These are phyloP conservation scores for Coreoperca whiteheadi DNA, from an alignment of 2,113 vertebrate genomes.

Conservation along the genomic window DNA sequence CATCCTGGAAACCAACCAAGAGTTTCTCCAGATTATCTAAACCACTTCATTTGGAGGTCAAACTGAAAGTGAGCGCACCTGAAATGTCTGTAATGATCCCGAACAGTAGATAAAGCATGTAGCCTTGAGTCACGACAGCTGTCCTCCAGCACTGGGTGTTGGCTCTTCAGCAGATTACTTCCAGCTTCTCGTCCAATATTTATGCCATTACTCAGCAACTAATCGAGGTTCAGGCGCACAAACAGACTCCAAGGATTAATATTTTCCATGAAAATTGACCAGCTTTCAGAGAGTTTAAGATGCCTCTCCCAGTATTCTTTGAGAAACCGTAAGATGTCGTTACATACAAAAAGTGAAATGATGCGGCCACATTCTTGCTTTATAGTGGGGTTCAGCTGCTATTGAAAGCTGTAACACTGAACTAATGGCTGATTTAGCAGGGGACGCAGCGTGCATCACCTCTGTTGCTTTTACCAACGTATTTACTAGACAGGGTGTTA, in stretches of 20 bases:
- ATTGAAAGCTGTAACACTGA: neutral
- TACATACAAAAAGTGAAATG: neutral
- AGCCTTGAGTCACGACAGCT: neutral
- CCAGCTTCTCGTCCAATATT: conserved; percentile 58
- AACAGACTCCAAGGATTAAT: conserved; percentile 10
- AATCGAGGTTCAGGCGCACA: conserved; percentile 4
- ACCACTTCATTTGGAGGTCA: too few species aligned
- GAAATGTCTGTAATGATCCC: too few species aligned
- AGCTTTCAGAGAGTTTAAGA: neutral
- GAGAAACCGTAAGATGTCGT: neutral
- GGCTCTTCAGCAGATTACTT: conserved; percentile 60
- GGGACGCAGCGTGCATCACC: too few species aligned
- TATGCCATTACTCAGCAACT: conserved; percentile 61
- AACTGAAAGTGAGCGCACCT: too few species aligned
- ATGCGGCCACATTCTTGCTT: neutral
- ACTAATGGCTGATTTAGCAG: neutral
- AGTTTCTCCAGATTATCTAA: too few species aligned
- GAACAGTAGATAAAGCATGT: neutral
- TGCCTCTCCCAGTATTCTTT: neutral
- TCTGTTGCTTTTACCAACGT: neutral
- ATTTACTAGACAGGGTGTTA: neutral
- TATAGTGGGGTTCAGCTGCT: neutral
- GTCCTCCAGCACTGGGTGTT: conserved; percentile 51
- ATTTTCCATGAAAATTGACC: conserved; percentile 36
- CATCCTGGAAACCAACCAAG: too few species aligned